Base-by-base conservation (phyloP, 2,797 vertebrate species). In the Manis crassicaudata region DNA sequence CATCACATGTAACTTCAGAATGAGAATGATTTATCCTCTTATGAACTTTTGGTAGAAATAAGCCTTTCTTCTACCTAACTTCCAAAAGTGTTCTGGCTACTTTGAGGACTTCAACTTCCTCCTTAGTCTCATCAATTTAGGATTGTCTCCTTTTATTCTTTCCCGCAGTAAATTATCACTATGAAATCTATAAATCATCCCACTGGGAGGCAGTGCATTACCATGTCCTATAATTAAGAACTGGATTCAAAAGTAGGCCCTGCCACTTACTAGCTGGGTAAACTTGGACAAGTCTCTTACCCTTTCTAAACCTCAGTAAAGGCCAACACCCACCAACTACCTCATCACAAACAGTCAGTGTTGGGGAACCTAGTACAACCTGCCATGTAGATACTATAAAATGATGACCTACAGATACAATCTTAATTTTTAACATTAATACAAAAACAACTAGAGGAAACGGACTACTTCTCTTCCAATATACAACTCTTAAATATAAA, bases 121-220 rank as follows among this genome's bases (percentile, higher is more conserved):
- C 81, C 63, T 89, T 76, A 65, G 27, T 58, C 63, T 92, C 68
- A 67, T 70, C 35, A 81, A 85, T 84, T 96, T 85, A 93, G 43
- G 58, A 93, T 92, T 95, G 25, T 89, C 81, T 92, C 70, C 43
- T 88, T 87, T 85, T 70, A 77, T 54, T 67, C 40, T 88, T 25
- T 70, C 60, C 70, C 32, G 27, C 20, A 32, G 72, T 80, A 58
- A 76, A 92, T 73, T 94, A 92, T 90, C 94, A 94, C 81, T 77
- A 58, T 50, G n/a, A 96, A 95, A 93, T 94, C 96, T 95, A 94
- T 70, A 96, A 96, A 94, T 93, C 62, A 97, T 68, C 95, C 95
- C 93, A 97, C 95, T 96, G 96, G 96, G 95, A 97, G 92, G 92
- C 95, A 97, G 85, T 93, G 58, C 86, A 86, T 94, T 76, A 90